Evolutionary conservation across 1,140 invertebrate genomes (phyloP), one percentile per base, ranked within the genome.

Genomic region (Nomia melanderi): DNA sequence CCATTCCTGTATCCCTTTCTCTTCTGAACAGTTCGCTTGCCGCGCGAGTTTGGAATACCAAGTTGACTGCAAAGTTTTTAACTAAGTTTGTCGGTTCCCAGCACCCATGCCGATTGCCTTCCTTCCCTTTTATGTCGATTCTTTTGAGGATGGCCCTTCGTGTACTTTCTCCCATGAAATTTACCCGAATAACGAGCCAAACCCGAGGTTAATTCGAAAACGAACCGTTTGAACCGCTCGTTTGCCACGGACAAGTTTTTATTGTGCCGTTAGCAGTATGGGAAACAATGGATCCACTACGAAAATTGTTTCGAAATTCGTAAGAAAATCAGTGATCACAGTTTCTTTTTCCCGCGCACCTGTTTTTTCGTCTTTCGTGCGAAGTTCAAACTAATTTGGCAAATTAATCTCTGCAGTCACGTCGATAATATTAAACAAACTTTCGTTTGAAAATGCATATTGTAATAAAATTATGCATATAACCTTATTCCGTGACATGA

Each of bases 1-100:
- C 62, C 17, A 14, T 53, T 25, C 60, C 31, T 63, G 36, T 77
- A 44, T 72, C 57, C 47, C 36, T 31, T 50, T 47, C 53, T 47
- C 57, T 60, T 59, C 33, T 47, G 8, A 47, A 14, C 56, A 27
- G 25, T 44, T 66, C 47, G 63, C 33, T 27, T 25, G 39, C 63
- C 41, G 27, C 47, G 82, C 87, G 80, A 88, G 86, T 74, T 83
- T 73, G 78, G 78, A 87, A 88, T 88, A 88, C 86, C 87, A 65
- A 82, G 85, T 87, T 86, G 84, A 86, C 84, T 88, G 78, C 78
- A 83, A 88, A 88, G 84, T 88, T 88, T 88, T 87, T 87, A 88
- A 88, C 87, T 88, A 88, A 88, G 86, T 88, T 88, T 82, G 78
- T 80, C 67, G 87, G 82, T 86, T 85, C 62, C 66, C 44, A 53